A percentile compares a stretch with the other conserved stretches of the same genome.
phyloP scores from a whole-genome alignment of 1,140 invertebrate species.

The Lepidurus apus region DNA sequence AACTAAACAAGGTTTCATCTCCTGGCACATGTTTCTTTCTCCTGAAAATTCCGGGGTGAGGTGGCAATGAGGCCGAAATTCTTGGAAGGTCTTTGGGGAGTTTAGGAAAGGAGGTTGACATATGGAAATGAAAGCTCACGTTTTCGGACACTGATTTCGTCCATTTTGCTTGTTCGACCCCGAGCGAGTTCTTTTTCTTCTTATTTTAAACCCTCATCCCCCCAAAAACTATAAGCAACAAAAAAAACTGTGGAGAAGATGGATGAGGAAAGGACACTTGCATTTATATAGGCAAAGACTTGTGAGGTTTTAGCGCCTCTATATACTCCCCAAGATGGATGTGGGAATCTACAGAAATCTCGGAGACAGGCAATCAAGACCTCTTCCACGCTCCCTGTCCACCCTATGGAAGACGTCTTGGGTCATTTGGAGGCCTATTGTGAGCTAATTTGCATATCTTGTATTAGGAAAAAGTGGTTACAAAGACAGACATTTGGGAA shows the following conservation, averaged over 20 bases:
- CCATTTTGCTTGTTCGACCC: not conserved
- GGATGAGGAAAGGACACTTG: not conserved
- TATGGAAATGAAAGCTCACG: not conserved
- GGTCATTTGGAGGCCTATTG: not conserved
- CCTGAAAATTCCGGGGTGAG: not conserved
- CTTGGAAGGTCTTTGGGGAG: not conserved
- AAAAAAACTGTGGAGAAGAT: not conserved
- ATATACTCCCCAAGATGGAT: not conserved
- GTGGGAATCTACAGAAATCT: not conserved
- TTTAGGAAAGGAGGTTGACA: not conserved
- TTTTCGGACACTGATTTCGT: not conserved
- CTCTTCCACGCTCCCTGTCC: not conserved
- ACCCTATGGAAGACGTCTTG: not conserved
- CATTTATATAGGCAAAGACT: constrained; percentile 11
- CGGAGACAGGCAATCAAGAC: not conserved
- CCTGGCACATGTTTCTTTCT: not conserved
- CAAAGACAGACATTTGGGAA: not conserved
- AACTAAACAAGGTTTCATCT: not conserved
- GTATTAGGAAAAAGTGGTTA: not conserved
- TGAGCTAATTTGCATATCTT: not conserved
- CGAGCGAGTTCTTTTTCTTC: not conserved
- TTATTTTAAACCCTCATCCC: not conserved
- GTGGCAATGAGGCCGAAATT: not conserved
- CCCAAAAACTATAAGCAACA: not conserved
- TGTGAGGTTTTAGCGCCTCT: not conserved